Conservation (phyloP, 1,140 invertebrate genomes). For the Cotesia typhae region DNA sequence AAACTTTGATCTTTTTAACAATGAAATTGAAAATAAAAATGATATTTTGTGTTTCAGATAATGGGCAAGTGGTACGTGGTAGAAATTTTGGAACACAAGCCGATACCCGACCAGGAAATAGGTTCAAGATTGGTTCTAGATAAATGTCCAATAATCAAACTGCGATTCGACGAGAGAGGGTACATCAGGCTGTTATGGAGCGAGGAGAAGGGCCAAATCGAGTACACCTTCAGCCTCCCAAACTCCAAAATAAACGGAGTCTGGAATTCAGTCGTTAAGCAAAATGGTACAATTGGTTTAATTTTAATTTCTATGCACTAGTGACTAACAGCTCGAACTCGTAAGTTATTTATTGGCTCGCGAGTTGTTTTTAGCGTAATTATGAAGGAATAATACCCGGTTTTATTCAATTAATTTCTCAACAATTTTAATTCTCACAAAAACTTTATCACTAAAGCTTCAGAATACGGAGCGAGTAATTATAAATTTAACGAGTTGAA, state of each 20-base stretch:
- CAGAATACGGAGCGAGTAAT: too few relatives aligned
- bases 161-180: constrained; percentile 23
- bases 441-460: too few relatives aligned
- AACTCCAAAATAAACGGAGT: constrained; percentile 45
- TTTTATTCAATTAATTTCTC: too few relatives aligned
- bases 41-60: constrained; percentile 49
- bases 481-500: too few relatives aligned
- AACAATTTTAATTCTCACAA: too few relatives aligned
- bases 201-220: constrained; percentile 47
- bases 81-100: constrained; percentile 50
- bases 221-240: constrained; percentile 48
- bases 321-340: too few relatives aligned
- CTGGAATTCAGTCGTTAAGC: constrained; percentile 40
- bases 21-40: constrained; percentile 6
- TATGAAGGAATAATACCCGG: background rate
- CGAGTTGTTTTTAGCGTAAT: background rate
- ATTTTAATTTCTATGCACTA: too few relatives aligned
- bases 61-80: constrained; percentile 58
- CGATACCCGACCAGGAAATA: constrained; percentile 29
- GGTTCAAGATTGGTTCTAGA: constrained; percentile 37
- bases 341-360: too few relatives aligned
- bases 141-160: constrained; percentile 44
- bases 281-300: constrained; percentile 46
- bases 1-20: too few relatives aligned
- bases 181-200: constrained; percentile 46